Percentiles rank a stretch among this genome's conserved stretches.
Evolutionary conservation across 2,888 invertebrate species (phyloP).

Genomic region (Doris montereyensis): DNA sequence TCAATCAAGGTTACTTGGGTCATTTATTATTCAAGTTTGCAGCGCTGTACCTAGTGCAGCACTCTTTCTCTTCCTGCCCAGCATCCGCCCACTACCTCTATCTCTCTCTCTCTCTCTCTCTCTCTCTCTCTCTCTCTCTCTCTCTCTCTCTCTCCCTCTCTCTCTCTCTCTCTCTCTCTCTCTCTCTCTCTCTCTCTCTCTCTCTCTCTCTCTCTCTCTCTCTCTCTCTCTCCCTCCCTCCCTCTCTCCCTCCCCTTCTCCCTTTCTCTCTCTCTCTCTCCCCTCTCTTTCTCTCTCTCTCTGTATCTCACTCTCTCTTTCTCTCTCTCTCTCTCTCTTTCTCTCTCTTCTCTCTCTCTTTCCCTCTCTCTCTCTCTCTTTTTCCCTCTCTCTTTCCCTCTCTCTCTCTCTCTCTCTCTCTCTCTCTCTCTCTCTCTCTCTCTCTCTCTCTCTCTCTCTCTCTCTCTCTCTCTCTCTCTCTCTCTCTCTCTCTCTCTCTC

Average conservation of each 20-base stretch:
- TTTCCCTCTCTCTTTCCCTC: background rate
- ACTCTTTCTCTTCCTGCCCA: background rate
- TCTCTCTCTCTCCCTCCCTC: background rate
- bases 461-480: background rate
- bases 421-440: slow-evolving; percentile 2
- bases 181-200: background rate
- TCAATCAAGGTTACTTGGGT: no score
- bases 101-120: background rate
- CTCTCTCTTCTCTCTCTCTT: background rate
- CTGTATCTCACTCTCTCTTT: background rate
- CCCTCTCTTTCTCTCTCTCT: background rate
- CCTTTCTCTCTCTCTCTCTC: background rate
- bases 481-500: background rate
- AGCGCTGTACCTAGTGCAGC: no score
- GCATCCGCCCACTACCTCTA: background rate
- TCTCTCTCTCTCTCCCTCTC: background rate
- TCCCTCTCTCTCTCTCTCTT: slow-evolving; percentile 6
- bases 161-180: background rate
- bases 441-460: background rate
- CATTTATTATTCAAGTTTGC: no score
- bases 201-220: background rate
- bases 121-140: background rate
- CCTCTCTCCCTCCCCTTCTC: background rate
- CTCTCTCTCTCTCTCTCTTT: background rate
- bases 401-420: background rate